phyloP scores from a whole-genome alignment of 2,113 vertebrate genomes.

The Vidua macroura region DNA sequence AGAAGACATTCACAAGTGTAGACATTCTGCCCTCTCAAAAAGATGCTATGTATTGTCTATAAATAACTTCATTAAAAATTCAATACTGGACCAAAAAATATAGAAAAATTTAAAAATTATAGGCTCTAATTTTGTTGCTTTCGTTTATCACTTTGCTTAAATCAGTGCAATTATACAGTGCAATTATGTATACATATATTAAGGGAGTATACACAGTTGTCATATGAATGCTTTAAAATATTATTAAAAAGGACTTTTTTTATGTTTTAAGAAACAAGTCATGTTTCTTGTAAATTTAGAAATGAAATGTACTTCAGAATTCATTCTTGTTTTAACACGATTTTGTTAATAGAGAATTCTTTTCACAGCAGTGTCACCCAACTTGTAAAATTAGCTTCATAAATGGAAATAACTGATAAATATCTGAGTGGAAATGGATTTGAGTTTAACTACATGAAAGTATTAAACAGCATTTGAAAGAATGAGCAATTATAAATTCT shows the following conservation, averaged over 20 bases:
- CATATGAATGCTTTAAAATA: background rate
- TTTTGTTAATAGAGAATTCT: background rate
- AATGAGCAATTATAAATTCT: background rate
- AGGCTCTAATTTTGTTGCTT: background rate
- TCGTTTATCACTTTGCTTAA: background rate
- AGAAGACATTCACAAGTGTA: background rate
- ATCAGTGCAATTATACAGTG: background rate
- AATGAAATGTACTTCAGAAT: background rate
- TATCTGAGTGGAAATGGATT: background rate
- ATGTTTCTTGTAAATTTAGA: background rate
- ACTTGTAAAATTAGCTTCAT: background rate
- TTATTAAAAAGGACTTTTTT: fast-evolving
- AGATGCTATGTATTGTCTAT: fast-evolving
- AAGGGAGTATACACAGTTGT: background rate
- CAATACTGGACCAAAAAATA: background rate
- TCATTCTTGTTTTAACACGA: background rate
- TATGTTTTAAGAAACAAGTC: background rate
- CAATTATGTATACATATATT: too few relatives aligned
- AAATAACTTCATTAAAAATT: background rate
- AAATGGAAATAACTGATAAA: background rate
- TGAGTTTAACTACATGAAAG: background rate
- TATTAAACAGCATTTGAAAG: background rate
- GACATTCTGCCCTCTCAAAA: background rate
- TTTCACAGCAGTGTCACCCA: background rate
- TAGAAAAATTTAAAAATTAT: background rate